These are phyloP conservation scores for Philereme transversata DNA, from an alignment of 2,888 invertebrate species.

Conservation along the genomic window DNA sequence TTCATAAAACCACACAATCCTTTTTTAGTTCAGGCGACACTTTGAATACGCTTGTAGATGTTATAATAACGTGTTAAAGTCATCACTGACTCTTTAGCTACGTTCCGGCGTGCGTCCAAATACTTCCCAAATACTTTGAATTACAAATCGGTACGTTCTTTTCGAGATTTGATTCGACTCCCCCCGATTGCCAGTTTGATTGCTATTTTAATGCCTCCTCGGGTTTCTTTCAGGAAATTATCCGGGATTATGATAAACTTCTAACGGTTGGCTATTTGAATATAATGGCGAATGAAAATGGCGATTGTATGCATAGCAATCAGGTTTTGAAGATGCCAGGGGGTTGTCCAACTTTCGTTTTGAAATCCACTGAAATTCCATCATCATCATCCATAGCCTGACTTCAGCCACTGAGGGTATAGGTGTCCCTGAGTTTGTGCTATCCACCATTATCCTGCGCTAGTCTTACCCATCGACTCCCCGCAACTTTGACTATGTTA, in stretches of 20 bases:
- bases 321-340: slow-evolving; percentile 18
- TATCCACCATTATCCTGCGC: no score
- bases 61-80: not conserved
- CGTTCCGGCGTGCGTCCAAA: slow-evolving; percentile 35
- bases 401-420: no score
- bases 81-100: slow-evolving; percentile 10
- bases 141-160: slow-evolving; percentile 80
- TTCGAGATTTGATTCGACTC: slow-evolving; percentile 67
- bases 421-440: no score
- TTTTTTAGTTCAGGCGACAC: no score
- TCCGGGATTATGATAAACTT: slow-evolving; percentile 49
- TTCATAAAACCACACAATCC: no score
- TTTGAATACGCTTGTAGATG: no score
- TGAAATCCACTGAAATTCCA: not conserved
- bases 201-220: slow-evolving; percentile 75
- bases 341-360: not conserved
- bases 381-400: no score
- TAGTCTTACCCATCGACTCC: no score
- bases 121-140: slow-evolving; percentile 59
- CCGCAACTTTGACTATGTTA: no score
- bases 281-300: slow-evolving; percentile 34
- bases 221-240: slow-evolving; percentile 60
- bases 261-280: slow-evolving; percentile 36
- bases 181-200: slow-evolving; percentile 75
- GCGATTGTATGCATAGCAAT: slow-evolving; percentile 32